Conservation (phyloP, 2,888 invertebrate species). For the Oscheius onirici region DNA sequence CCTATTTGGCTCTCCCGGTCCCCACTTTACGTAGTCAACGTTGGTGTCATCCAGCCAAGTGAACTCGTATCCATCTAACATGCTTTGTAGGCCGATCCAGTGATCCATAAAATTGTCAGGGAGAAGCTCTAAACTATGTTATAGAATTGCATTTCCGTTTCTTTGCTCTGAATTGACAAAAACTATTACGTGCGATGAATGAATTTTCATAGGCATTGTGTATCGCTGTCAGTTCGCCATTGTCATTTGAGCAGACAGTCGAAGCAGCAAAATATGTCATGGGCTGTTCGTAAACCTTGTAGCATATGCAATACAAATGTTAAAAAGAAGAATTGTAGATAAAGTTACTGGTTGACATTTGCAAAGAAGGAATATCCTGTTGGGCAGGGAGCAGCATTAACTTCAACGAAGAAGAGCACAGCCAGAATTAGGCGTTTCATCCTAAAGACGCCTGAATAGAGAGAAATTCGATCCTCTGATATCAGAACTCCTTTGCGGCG, state of each 20-base stretch:
- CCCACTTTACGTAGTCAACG: neutral
- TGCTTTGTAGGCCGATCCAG: neutral
- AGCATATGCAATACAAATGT: too few relatives aligned
- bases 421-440: too few relatives aligned
- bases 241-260: neutral
- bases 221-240: neutral
- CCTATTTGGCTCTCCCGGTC: neutral
- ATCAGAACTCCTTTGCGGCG: too few relatives aligned
- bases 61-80: neutral
- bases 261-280: too few relatives aligned
- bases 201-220: constrained; percentile 1
- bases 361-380: neutral
- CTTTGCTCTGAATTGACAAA: neutral
- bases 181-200: neutral
- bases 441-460: too few relatives aligned
- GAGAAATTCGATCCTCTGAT: too few relatives aligned
- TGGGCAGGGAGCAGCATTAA: too few relatives aligned
- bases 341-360: too few relatives aligned
- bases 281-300: too few relatives aligned
- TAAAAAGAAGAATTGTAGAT: too few relatives aligned
- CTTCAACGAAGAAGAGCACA: too few relatives aligned
- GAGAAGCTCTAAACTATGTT: neutral
- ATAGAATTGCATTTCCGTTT: neutral
- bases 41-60: neutral
- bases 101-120: constrained; percentile 7